Evolutionary conservation across 1,140 invertebrate genomes (phyloP).

Genomic region (Drosophila kurseongensis): DNA sequence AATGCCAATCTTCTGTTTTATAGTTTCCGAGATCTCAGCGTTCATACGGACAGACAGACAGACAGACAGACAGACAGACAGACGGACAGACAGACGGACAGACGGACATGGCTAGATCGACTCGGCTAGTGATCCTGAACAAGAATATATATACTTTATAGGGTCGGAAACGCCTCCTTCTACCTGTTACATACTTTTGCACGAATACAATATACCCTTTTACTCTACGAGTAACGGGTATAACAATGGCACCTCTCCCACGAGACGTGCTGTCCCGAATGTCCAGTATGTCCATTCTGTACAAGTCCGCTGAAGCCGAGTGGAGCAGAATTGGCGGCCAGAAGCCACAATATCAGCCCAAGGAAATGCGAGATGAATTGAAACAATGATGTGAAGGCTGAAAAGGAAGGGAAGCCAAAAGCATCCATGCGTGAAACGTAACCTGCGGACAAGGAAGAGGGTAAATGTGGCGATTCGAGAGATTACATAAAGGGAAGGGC

Average conservation of each 20-base stretch:
- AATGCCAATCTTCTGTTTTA: too few relatives aligned
- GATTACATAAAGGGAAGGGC: constrained; percentile 10
- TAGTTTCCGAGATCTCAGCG: too few relatives aligned
- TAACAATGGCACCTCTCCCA: constrained; percentile 20
- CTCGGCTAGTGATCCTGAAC: too few relatives aligned
- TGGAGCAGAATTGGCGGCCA: constrained; percentile 22
- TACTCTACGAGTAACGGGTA: too few relatives aligned
- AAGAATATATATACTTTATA: too few relatives aligned
- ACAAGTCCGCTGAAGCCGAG: constrained; percentile 11
- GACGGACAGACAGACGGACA: too few relatives aligned
- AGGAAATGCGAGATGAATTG: constrained; percentile 14
- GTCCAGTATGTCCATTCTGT: constrained; percentile 11
- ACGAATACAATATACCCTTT: too few relatives aligned
- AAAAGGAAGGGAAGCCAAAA: constrained; percentile 4
- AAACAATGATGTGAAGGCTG: not conserved
- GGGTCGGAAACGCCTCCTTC: fast-evolving
- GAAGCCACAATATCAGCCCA: constrained; percentile 18
- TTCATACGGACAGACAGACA: too few relatives aligned
- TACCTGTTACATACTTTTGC: too few relatives aligned
- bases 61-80: too few relatives aligned
- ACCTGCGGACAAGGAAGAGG: constrained; percentile 28
- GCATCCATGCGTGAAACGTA: constrained; percentile 32
- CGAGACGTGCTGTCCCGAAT: constrained; percentile 19
- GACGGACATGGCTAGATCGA: too few relatives aligned
- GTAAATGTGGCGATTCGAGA: not conserved